phyloP scores from a whole-genome alignment of 2,888 invertebrate species.

The Gibbula magus region DNA sequence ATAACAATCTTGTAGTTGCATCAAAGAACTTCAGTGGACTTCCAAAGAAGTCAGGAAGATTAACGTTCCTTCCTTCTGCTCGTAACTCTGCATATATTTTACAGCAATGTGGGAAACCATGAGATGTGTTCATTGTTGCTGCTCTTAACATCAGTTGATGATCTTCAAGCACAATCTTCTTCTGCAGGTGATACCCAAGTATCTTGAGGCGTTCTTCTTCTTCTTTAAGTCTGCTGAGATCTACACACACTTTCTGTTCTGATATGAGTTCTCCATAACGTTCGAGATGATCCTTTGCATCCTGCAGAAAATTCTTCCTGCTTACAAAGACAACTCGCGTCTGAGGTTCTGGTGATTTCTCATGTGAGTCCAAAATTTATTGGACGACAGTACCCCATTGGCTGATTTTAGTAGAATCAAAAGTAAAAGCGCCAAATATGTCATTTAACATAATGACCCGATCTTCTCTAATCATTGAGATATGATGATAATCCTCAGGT shows the following conservation, averaged over 20 bases:
- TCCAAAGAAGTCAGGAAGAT: not conserved
- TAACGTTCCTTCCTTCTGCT: not conserved
- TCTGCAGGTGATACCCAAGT: not conserved
- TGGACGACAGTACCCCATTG: not conserved
- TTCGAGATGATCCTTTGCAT: not conserved
- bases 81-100: not conserved
- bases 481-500: not conserved
- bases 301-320: not conserved
- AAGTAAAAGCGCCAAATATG: not conserved
- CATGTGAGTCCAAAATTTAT: not conserved
- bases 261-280: not conserved
- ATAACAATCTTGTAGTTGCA: not conserved
- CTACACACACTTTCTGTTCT: not conserved
- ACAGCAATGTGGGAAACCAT: not conserved
- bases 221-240: not conserved
- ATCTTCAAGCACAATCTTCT: not conserved
- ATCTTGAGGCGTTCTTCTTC: not conserved
- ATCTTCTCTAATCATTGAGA: not conserved
- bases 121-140: not conserved
- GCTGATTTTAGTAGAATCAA: not conserved
- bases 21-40: not conserved
- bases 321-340: not conserved
- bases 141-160: not conserved
- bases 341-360: not conserved
- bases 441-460: not conserved